Evolutionary conservation across 2,888 invertebrate genomes (phyloP).

Genomic region (Heliconius erato): DNA sequence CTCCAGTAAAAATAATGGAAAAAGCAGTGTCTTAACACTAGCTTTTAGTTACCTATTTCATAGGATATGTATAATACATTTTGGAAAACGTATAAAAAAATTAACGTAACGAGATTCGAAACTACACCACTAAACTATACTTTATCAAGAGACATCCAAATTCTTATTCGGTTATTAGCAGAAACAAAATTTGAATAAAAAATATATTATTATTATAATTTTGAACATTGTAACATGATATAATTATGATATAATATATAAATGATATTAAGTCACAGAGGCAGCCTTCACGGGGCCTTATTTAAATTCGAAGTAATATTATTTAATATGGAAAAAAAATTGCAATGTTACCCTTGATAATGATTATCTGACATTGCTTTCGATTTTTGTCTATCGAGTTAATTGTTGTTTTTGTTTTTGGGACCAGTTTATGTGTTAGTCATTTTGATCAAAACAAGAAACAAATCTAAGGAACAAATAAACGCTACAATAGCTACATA

Average conservation of each 20-base stretch:
- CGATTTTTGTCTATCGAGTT: neutral
- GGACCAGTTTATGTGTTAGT: neutral
- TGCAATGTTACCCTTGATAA: neutral
- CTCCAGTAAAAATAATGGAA: neutral
- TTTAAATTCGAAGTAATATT: neutral
- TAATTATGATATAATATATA: conserved; percentile 2
- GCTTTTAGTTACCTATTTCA: neutral
- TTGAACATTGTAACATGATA: neutral
- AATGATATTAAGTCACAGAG: neutral
- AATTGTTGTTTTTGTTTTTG: neutral
- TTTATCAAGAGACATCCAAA: too few species aligned
- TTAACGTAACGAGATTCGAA: too few species aligned
- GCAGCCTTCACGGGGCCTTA: conserved; percentile 1
- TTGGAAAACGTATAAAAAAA: too few species aligned
- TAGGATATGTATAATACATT: too few species aligned
- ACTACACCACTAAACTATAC: too few species aligned
- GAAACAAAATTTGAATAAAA: neutral
- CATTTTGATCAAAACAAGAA: neutral
- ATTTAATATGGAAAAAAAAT: neutral
- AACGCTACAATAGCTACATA: too few species aligned
- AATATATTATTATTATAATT: neutral
- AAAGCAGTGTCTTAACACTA: neutral
- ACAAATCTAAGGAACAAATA: neutral
- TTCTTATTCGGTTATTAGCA: too few species aligned
- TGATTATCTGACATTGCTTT: neutral